phyloP scores from a whole-genome alignment of 2,888 invertebrate species.

The Caenorhabditis uteleia region DNA sequence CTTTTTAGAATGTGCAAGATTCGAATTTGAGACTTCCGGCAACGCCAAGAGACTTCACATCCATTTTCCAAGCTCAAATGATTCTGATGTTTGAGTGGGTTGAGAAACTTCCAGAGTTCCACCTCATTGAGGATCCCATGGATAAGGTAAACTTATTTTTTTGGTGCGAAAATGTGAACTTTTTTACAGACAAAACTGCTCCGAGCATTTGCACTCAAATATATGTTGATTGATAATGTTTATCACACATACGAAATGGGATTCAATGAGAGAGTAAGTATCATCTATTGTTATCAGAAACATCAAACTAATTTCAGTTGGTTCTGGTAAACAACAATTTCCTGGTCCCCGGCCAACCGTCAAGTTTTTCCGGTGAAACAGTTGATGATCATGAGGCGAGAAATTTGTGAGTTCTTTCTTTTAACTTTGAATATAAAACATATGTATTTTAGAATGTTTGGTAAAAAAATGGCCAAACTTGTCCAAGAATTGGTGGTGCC shows the following conservation, averaged over 20 bases:
- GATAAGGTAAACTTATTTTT: too few species aligned
- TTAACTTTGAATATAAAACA: neutral
- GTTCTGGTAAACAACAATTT: conserved; percentile 54
- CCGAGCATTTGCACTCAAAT: conserved; percentile 58
- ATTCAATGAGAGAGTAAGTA: conserved; percentile 48
- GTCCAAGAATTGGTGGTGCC: conserved; percentile 54
- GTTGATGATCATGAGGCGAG: conserved; percentile 30
- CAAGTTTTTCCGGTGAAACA: conserved; percentile 30
- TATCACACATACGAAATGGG: conserved; percentile 62
- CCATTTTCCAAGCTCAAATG: conserved; percentile 54
- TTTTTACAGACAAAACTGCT: conserved; percentile 57
- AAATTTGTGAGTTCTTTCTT: conserved; percentile 48
- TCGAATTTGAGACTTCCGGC: conserved; percentile 48
- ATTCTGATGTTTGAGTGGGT: conserved; percentile 68
- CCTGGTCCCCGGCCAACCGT: conserved; percentile 43
- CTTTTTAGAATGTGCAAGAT: too few species aligned
- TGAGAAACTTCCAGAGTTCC: conserved; percentile 62
- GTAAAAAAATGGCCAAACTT: conserved; percentile 40
- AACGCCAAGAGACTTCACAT: conserved; percentile 50
- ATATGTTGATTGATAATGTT: conserved; percentile 64
- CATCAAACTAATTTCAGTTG: conserved; percentile 25
- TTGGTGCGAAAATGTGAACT: too few species aligned
- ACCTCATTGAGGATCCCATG: conserved; percentile 46
- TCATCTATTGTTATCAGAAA: neutral
- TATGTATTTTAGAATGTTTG: conserved; percentile 54